Conservation (phyloP, 2,888 invertebrate genomes). For the Imbricaverruca yamaguchii region DNA sequence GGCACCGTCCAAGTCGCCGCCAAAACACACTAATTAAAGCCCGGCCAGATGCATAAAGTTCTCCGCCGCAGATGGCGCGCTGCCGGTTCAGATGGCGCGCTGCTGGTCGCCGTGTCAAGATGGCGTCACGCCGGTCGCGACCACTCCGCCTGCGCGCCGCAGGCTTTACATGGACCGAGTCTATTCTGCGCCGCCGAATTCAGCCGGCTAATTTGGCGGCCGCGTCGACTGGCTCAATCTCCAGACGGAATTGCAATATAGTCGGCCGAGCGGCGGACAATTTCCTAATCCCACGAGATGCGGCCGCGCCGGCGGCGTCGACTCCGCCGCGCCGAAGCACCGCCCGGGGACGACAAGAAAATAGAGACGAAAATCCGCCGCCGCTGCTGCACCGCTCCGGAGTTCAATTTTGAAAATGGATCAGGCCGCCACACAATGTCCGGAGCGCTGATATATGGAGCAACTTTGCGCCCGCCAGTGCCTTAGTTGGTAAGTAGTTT, state of each 20-base stretch:
- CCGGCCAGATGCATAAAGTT: slow-evolving; percentile 10
- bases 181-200: background rate
- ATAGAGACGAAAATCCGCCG: background rate
- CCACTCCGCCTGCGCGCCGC: background rate
- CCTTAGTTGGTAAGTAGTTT: slow-evolving; percentile 18
- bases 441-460: background rate
- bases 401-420: slow-evolving; percentile 18
- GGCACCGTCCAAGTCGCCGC: background rate
- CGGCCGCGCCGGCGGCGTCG: background rate
- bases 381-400: background rate
- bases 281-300: slow-evolving; percentile 18
- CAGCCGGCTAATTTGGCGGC: background rate
- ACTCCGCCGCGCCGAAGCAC: background rate
- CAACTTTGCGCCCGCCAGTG: slow-evolving; percentile 11
- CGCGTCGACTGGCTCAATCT: background rate
- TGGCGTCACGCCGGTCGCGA: background rate
- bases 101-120: background rate
- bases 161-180: background rate
- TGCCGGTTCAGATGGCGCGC: background rate
- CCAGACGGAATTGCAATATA: background rate
- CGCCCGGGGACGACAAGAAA: slow-evolving; percentile 14
- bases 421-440: slow-evolving; percentile 15
- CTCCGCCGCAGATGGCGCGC: background rate
- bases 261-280: slow-evolving; percentile 5
- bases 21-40: slow-evolving; percentile 21